Percentiles rank a stretch among this genome's conserved stretches.
These are phyloP conservation scores for Littorina saxatilis DNA, from an alignment of 1,140 invertebrate species.

Conservation along the genomic window DNA sequence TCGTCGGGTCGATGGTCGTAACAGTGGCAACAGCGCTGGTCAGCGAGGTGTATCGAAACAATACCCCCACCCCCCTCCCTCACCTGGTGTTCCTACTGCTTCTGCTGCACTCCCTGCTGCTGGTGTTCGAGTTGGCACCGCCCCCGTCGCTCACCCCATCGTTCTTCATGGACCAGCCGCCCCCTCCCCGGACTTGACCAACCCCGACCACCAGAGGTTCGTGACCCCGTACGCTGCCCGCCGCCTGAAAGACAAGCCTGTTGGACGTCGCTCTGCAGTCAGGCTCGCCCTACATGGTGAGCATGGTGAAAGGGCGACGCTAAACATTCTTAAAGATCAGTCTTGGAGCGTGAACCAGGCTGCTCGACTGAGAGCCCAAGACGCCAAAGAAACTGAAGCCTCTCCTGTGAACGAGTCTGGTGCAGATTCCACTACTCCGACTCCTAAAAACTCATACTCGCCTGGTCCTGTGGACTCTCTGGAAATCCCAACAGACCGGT, in stretches of 20 bases:
- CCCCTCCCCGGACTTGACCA: conserved; percentile 8
- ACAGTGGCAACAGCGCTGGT: neutral
- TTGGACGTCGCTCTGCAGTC: neutral
- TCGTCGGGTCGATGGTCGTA: neutral
- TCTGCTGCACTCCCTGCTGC: neutral
- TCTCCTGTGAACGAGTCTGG: too few species aligned
- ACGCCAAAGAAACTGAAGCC: neutral
- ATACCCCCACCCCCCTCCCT: neutral
- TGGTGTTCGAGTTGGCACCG: neutral
- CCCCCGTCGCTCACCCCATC: neutral
- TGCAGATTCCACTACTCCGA: too few species aligned
- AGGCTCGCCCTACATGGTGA: neutral
- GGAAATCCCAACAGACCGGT: neutral
- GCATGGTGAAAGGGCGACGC: neutral
- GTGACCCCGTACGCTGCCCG: conserved; percentile 20
- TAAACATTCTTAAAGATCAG: neutral
- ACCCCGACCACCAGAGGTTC: conserved; percentile 23
- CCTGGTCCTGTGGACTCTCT: neutral
- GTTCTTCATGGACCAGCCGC: neutral
- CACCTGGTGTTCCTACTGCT: neutral
- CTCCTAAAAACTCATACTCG: neutral
- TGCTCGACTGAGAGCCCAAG: neutral
- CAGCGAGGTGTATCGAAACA: neutral
- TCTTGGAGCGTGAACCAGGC: neutral
- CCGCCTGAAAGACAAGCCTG: conserved; percentile 15